phyloP scores from a whole-genome alignment of 2,888 invertebrate species.

The Cryptocheilus praepositus region DNA sequence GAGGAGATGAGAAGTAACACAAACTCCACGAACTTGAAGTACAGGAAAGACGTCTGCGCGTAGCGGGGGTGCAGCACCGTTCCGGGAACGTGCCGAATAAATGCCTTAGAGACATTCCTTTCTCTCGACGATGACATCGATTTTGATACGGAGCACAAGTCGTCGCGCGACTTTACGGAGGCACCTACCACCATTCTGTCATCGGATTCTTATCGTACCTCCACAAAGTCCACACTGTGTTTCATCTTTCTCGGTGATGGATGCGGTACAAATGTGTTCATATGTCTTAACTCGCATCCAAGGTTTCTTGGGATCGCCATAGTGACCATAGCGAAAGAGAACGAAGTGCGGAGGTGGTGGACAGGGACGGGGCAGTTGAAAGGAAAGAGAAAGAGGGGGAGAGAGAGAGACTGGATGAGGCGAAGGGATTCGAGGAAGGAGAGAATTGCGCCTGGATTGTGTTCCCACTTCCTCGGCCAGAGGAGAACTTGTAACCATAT shows the following conservation, averaged over 20 bases:
- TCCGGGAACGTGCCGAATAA: constrained; percentile 4
- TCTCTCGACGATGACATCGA: constrained; percentile 22
- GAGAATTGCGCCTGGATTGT: constrained; percentile 61
- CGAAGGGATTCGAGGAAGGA: constrained; percentile 13
- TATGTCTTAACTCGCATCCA: constrained; percentile 48
- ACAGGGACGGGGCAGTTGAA: neutral
- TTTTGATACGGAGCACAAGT: constrained; percentile 35
- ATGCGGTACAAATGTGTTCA: constrained; percentile 57
- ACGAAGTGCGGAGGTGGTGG: neutral
- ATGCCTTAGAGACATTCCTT: neutral
- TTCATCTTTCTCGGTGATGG: constrained; percentile 45
- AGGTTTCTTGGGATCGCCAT: constrained; percentile 36
- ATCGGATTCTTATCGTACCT: constrained; percentile 50
- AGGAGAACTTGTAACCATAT: constrained; percentile 61
- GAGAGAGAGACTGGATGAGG: constrained; percentile 21
- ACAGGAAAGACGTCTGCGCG: neutral
- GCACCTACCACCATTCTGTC: constrained; percentile 37
- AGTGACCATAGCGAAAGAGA: constrained; percentile 36
- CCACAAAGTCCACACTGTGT: constrained; percentile 35
- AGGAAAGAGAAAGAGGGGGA: constrained; percentile 10
- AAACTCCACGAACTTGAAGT: no score
- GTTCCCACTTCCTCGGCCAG: constrained; percentile 57
- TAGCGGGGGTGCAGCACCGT: constrained; percentile 8
- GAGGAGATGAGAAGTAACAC: no score
- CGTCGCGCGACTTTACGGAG: constrained; percentile 29